phyloP scores from a whole-genome alignment of 2,797 vertebrate genomes.

The Bufotes viridis region DNA sequence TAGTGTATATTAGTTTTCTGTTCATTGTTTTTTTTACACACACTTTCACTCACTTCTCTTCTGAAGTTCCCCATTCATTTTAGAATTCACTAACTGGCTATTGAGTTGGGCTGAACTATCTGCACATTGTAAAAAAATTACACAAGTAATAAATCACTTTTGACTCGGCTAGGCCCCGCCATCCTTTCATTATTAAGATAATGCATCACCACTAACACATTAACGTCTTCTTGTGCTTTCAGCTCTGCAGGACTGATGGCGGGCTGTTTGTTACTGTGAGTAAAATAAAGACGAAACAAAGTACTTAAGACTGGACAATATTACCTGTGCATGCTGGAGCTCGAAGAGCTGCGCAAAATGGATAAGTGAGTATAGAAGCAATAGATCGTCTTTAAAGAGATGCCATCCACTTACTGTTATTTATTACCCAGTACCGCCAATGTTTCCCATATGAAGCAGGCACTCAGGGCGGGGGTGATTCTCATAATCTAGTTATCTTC shows the following conservation, averaged over 20 bases:
- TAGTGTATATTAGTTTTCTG: not conserved
- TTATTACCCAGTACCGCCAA: too few species aligned
- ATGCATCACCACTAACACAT: conserved; percentile 36
- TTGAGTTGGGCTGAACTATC: conserved; percentile 13
- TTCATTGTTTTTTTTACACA: not conserved
- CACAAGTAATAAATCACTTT: conserved; percentile 20
- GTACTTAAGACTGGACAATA: conserved; percentile 12
- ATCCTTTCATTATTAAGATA: conserved; percentile 39
- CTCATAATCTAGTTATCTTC: too few species aligned
- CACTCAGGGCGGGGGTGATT: too few species aligned
- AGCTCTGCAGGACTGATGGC: not conserved
- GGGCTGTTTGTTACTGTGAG: not conserved
- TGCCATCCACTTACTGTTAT: not conserved
- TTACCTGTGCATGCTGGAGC: not conserved
- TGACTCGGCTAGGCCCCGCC: not conserved
- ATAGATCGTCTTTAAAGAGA: not conserved
- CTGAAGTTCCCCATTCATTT: not conserved
- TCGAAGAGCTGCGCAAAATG: not conserved
- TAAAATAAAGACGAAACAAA: not conserved
- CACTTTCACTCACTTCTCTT: not conserved
- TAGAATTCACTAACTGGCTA: conserved; percentile 22
- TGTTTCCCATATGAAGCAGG: too few species aligned
- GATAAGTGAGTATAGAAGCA: not conserved
- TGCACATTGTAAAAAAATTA: conserved; percentile 28
- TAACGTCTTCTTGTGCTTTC: conserved; percentile 8